Evolutionary conservation across 1,140 invertebrate genomes (phyloP).

Genomic region (Dreissena rostriformis): DNA sequence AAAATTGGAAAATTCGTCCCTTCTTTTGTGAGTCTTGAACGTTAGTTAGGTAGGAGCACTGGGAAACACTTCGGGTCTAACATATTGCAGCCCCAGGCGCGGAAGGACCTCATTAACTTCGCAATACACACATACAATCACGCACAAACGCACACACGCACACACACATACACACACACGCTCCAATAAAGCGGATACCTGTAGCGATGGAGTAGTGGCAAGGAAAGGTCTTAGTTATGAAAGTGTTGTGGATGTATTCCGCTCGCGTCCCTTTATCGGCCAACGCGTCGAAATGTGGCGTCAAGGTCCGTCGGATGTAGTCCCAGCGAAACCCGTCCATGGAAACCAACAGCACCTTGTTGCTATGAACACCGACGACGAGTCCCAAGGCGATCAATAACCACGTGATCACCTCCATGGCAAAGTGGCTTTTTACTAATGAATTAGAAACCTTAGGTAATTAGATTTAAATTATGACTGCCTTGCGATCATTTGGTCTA

Average conservation of each 20-base stretch:
- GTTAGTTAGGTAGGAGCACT: background rate
- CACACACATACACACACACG: background rate
- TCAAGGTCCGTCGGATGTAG: constrained; percentile 71
- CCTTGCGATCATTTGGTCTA: no score
- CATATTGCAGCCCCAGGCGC: background rate
- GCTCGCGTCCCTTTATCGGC: constrained; percentile 70
- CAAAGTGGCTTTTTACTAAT: no score
- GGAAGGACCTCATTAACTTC: background rate
- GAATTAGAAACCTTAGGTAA: no score
- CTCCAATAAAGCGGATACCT: constrained; percentile 79
- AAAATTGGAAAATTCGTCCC: background rate
- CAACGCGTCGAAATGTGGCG: constrained; percentile 77
- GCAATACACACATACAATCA: background rate
- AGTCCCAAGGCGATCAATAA: no score
- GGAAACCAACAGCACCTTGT: constrained; percentile 79
- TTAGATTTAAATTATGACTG: no score
- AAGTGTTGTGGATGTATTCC: constrained; percentile 82
- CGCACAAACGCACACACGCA: background rate
- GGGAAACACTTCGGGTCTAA: background rate
- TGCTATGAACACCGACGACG: background rate
- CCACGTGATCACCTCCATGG: no score
- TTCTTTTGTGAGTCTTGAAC: background rate
- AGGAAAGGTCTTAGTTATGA: constrained; percentile 90
- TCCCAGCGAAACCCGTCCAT: constrained; percentile 81
- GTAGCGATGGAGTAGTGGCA: constrained; percentile 91